phyloP scores from a whole-genome alignment of 2,113 vertebrate species.

The Cercopithecus mona region DNA sequence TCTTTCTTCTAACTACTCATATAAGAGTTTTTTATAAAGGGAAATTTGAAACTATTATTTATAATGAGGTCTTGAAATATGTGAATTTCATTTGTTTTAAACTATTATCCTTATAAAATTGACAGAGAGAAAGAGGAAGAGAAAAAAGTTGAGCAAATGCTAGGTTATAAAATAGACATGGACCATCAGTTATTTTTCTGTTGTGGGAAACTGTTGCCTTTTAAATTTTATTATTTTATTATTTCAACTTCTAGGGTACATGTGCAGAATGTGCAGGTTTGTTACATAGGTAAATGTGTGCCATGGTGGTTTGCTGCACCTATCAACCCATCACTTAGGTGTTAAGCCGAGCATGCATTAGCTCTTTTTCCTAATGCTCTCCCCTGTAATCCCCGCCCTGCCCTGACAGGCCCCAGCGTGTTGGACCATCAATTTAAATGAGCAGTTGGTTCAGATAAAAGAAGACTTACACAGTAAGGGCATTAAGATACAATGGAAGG shows the following conservation, averaged over 20 bases:
- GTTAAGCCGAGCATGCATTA: too few relatives aligned
- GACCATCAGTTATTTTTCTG: not conserved
- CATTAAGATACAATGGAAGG: not conserved
- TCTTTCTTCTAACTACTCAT: not conserved
- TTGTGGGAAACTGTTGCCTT: too few relatives aligned
- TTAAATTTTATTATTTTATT: too few relatives aligned
- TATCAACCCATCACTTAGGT: too few relatives aligned
- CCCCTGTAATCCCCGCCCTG: too few relatives aligned
- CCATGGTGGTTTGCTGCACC: too few relatives aligned
- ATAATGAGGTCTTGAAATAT: not conserved
- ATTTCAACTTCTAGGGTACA: too few relatives aligned
- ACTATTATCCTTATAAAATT: not conserved
- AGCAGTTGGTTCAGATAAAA: not conserved
- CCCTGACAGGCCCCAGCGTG: too few relatives aligned
- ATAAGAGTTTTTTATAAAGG: not conserved
- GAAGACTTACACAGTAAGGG: not conserved
- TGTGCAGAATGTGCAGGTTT: too few relatives aligned
- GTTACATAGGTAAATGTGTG: too few relatives aligned
- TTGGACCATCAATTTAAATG: not conserved
- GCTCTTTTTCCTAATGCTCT: too few relatives aligned
- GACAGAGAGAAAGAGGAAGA: not conserved
- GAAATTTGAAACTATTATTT: not conserved
- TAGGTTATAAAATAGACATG: not conserved
- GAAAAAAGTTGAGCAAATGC: not conserved
- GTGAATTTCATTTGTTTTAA: conserved; percentile 17